Evolutionary conservation across 2,797 vertebrate species (phyloP).

Genomic region (Gymnodraco acuticeps): DNA sequence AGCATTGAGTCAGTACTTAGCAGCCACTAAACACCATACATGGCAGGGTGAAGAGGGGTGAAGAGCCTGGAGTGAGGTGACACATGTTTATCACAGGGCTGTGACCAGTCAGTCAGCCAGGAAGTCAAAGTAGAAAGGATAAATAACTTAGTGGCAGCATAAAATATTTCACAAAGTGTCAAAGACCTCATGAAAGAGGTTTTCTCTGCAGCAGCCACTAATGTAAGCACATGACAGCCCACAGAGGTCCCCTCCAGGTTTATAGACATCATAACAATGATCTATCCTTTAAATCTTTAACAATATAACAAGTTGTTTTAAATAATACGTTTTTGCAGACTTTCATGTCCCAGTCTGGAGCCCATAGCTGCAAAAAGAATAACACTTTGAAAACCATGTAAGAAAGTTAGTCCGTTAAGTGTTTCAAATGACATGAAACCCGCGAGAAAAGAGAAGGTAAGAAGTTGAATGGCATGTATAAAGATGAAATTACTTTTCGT

Average conservation of each 20-base stretch:
- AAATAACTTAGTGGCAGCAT: neutral
- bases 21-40: slow-evolving; percentile 56
- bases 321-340: neutral
- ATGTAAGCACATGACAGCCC: neutral
- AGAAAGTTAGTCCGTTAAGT: too few relatives aligned
- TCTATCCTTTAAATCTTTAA: neutral
- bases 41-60: slow-evolving; percentile 44
- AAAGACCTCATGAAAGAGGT: slow-evolving; percentile 14
- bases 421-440: too few relatives aligned
- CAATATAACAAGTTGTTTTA: slow-evolving; percentile 6
- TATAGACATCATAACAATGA: neutral
- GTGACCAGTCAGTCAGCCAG: slow-evolving; percentile 16
- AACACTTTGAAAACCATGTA: too few relatives aligned
- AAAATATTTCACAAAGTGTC: slow-evolving; percentile 16
- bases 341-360: too few relatives aligned
- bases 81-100: slow-evolving; percentile 35
- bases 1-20: slow-evolving; percentile 46
- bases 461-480: neutral
- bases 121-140: slow-evolving; percentile 10
- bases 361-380: too few relatives aligned
- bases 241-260: neutral
- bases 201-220: neutral
- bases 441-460: neutral
- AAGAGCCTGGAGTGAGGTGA: slow-evolving; percentile 43
- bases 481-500: neutral